Evolutionary conservation across 2,113 vertebrate species (phyloP), one percentile per base, ranked within the genome.

Genomic region (Piprites chloris): DNA sequence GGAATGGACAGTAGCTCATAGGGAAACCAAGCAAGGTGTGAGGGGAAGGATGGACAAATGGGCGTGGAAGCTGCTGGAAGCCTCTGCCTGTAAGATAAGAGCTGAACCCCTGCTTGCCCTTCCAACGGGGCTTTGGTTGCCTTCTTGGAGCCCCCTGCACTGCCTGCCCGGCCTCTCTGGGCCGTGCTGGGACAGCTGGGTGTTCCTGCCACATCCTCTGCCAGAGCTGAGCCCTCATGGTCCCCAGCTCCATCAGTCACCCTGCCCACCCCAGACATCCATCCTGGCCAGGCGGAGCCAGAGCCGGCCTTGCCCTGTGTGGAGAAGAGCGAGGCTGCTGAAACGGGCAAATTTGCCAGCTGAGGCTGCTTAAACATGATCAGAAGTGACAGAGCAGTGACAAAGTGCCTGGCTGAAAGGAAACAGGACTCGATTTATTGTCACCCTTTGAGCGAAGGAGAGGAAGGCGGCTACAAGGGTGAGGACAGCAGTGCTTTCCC

Each of bases 301-400:
- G 76, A 84, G 55, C 69, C 41, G 55, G 47, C 26, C 80, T 61
- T 33, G 53, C 66, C 77, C 91, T 95, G 61, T 3, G 5, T 6
- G 1, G 77, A 87, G 75, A 44, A 72, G 75, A 78, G n/a, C 0
- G 0, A 67, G 75, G 77, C 88, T 92, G 86, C 90, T 62, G 66
- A 68, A 96, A 86, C 30, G 81, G 95, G 69, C 69, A 62, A 15
- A 77, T 95, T 79, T 55, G 76, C 93, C 89, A 88, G 87, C 78
- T 87, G 92, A 91, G 91, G 68, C 90, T 94, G 55, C 90, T 97
- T 50, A 4, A 74, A 77, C 42, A 7, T 90, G 88, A 96, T 96
- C 75, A 42, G 89, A 96, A 93, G 93, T 88, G 95, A 96, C 95
- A 95, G 95, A 93, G 69, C 46, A 6, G 85, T 96, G 94, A 94